phyloP scores from a whole-genome alignment of 2,888 invertebrate genomes.

The Orthosia gothica region DNA sequence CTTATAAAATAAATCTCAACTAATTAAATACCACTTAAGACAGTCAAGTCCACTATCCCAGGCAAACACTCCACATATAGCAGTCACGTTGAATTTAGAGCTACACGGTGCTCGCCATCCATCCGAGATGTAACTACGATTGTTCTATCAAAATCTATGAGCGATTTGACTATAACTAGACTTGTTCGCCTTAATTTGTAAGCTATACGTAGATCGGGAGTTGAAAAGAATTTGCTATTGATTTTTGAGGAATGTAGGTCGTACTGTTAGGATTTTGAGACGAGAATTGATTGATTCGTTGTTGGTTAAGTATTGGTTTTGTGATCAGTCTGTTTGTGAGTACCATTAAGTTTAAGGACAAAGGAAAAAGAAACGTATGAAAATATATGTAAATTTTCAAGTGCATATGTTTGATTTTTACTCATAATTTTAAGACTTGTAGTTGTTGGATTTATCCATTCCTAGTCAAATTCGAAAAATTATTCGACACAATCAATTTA shows the following conservation, averaged over 20 bases:
- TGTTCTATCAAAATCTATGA: conserved; percentile 53
- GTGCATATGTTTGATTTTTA: too few species aligned
- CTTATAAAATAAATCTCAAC: not conserved
- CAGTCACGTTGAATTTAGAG: conserved; percentile 70
- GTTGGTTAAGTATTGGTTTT: not conserved
- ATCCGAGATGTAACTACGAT: conserved; percentile 60
- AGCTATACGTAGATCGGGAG: not conserved
- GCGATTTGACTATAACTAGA: not conserved
- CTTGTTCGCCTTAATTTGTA: not conserved
- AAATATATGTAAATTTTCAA: too few species aligned
- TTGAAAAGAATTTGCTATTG: conserved; percentile 4
- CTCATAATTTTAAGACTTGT: too few species aligned
- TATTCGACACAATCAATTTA: too few species aligned
- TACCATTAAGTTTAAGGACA: not conserved
- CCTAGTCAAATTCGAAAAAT: too few species aligned
- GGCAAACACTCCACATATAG: conserved; percentile 12
- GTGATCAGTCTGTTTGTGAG: not conserved
- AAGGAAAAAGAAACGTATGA: not conserved
- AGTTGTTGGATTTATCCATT: too few species aligned
- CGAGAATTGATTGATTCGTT: not conserved
- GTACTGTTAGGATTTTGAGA: not conserved
- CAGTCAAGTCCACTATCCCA: conserved; percentile 11
- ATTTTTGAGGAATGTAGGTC: not conserved
- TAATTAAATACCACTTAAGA: not conserved
- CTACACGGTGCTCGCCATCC: conserved; percentile 57